Conservation (phyloP, 2,797 vertebrate species). For the Sparus aurata region DNA sequence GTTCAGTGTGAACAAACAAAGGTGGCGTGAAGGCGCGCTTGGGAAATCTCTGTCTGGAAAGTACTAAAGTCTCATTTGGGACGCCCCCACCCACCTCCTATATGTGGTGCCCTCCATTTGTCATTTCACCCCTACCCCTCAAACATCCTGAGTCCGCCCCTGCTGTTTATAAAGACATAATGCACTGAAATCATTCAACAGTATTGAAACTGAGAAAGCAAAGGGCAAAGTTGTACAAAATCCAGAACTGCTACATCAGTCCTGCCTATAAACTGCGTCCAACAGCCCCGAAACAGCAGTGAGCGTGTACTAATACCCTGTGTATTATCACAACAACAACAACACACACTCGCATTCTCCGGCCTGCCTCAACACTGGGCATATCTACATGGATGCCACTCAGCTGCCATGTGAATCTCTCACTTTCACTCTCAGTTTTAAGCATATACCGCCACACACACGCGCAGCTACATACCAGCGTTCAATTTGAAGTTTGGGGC, state of each 20-base stretch:
- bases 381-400: not conserved
- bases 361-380: not conserved
- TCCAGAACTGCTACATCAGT: not conserved
- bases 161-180: not conserved
- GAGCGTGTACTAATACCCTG: not conserved
- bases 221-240: not conserved
- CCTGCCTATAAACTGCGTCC: not conserved
- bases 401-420: not conserved
- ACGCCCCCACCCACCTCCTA: no score
- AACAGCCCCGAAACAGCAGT: not conserved
- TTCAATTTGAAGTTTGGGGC: conserved; percentile 13
- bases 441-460: not conserved
- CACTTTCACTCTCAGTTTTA: not conserved
- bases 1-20: no score
- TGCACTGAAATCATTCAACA: not conserved
- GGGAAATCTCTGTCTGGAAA: no score
- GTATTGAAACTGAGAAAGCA: not conserved
- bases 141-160: no score
- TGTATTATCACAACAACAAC: not conserved
- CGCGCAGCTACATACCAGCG: conserved; percentile 63
- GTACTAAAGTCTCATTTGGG: no score
- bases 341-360: not conserved
- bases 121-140: no score
- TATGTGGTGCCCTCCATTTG: no score
- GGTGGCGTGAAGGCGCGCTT: no score